Base-by-base conservation (phyloP, 2,888 invertebrate genomes). In the Loripinus fragilis region DNA sequence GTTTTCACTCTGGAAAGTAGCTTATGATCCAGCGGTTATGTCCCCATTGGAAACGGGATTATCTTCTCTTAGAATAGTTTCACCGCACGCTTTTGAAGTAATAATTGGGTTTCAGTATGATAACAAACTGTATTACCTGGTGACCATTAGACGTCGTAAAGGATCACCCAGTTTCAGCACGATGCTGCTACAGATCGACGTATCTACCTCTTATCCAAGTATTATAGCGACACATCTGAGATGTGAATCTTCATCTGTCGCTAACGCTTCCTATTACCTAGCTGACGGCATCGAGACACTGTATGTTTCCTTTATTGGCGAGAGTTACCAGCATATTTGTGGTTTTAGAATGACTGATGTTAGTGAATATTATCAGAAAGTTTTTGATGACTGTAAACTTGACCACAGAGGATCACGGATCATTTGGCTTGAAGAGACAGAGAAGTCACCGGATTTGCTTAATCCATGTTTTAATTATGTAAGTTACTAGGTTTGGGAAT, bases 391-490 rank as follows among this genome's bases (percentile, higher is more conserved):
- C 1, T 60, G 60, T 28, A 60, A 60, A 60, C 8, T 17, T 1
- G 1, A 17, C 2, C 60, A 33, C 7, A 30, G 33, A 60, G 60
- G 60, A 60, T 60, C 60, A 1, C 60, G 60, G 33, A 33, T 60
- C 30, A 12, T 28, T 8, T 60, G 60, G 60, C 60, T 60, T 20
- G 33, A 60, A 15, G 23, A 33, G 23, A 60, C 2, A 12, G 3
- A 17, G 10, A 20, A 60, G 17, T 5, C 12, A 17, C 23, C 12
- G 8, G 60, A 30, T 1, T 5, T 28, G 2, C 5, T 28, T 23
- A 60, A 60, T 23, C 60, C 60, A 33, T 60, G 60, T 17, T 33
- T 60, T 33, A 33, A 30, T 28, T 60, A 60, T 60, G 60, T 60
- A 60, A 60, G 60, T 60, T 28, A n/a, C n/a, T 38, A 38, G 12